Evolutionary conservation across 1,140 invertebrate species (phyloP).

Genomic region (Ceratina australensis): DNA sequence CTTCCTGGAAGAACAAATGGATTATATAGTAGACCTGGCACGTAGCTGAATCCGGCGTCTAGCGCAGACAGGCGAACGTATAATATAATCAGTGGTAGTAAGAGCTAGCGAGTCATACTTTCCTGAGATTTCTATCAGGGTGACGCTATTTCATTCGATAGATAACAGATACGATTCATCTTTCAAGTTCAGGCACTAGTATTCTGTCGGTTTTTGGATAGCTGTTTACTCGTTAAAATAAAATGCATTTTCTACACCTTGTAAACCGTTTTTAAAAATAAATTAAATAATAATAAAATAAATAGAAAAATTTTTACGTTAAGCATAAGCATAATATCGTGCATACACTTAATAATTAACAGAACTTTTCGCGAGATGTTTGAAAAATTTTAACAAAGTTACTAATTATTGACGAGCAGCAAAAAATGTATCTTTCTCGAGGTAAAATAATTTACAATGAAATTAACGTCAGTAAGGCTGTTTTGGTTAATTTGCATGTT

Average conservation of each 20-base stretch:
- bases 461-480: background rate
- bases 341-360: too few species aligned
- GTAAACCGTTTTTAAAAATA: too few species aligned
- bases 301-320: too few species aligned
- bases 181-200: background rate
- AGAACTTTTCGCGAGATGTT: too few species aligned
- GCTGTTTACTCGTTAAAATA: too few species aligned
- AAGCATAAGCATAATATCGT: too few species aligned
- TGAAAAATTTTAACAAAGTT: background rate
- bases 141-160: conserved; percentile 33
- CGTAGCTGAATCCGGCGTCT: conserved; percentile 3
- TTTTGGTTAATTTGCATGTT: conserved; percentile 16
- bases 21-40: conserved; percentile 11
- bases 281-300: too few species aligned
- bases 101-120: conserved; percentile 27
- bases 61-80: conserved; percentile 9
- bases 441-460: background rate
- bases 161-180: conserved; percentile 32
- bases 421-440: background rate
- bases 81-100: background rate
- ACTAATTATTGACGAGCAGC: background rate
- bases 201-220: conserved; percentile 14
- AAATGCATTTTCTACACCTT: too few species aligned
- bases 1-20: conserved; percentile 42
- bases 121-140: conserved; percentile 33